Evolutionary conservation across 2,888 invertebrate species (phyloP), one percentile per base, ranked within the genome.

Genomic region (Antheraea assamensis): DNA sequence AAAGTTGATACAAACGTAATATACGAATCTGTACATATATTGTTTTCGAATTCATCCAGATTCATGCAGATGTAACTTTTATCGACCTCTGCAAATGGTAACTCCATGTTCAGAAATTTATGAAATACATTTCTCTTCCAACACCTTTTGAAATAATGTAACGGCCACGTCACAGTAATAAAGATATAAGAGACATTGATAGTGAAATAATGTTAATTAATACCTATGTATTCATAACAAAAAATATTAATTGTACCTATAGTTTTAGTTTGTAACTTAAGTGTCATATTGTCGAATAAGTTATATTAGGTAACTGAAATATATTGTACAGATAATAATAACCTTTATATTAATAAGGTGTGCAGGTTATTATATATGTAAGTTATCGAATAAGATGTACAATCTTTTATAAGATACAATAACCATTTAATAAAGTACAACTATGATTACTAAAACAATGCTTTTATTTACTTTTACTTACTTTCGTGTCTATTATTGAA

Each of bases 231-330:
- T 49, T 49, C 49, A 49, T 24, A 24, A 58, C 13, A 58, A 24
- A 58, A 24, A 3, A 58, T 8, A 24, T 42, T 10, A n/a, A 21
- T 58, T n/a, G 27, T 30, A n/a, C n/a, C n/a, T n/a, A 17, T 64
- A 17, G 61, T 64, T 64, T 30, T 17, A 64, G 77, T 76, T 78
- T 83, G 84, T 85, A 86, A 80, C 80, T 79, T 87, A 84, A 85
- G 87, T 88, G 87, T 87, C 87, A 87, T 87, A 88, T 82, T 82
- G 80, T 76, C 74, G 76, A 74, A 75, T 87, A 87, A 87, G 83
- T 77, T 85, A 79, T 72, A 52, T 31, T 75, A 47, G 2, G 52
- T 24, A 30, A 30, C 61, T 27, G 5, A 64, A 64, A 64, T 64
- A 17, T 64, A 64, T 17, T 64, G 30, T 64, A 64, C 5, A 64